A percentile compares a stretch with the other conserved stretches of the same genome.
Conservation (phyloP, 1,140 invertebrate species). For the Capitella teleta region DNA sequence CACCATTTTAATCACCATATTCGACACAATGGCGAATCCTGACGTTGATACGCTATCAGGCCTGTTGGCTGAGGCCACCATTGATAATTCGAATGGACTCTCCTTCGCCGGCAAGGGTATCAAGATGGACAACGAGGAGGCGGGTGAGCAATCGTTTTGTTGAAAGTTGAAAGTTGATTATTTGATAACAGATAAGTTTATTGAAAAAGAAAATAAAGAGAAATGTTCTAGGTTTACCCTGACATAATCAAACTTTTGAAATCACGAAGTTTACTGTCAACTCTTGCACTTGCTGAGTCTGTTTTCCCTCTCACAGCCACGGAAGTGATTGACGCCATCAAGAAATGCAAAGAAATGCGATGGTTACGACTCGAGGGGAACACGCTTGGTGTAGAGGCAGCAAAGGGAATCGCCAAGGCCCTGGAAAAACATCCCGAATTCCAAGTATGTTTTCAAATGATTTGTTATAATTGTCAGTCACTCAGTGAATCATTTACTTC, state of each 20-base stretch:
- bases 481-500: background rate
- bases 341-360: constrained; percentile 25
- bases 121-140: background rate
- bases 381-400: constrained; percentile 78
- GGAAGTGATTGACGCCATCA: constrained; percentile 30
- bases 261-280: background rate
- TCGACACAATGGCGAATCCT: too few species aligned
- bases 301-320: constrained; percentile 23
- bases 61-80: background rate
- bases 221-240: background rate
- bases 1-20: too few species aligned
- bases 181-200: background rate
- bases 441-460: constrained; percentile 42
- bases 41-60: background rate
- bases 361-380: constrained; percentile 78
- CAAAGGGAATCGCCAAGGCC: constrained; percentile 68
- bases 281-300: background rate
- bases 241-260: background rate
- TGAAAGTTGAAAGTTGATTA: background rate
- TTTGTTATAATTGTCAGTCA: background rate
- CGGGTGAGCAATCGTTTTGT: background rate
- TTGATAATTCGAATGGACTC: background rate
- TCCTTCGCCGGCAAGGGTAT: background rate
- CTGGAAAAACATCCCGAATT: constrained; percentile 64
- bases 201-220: background rate